Evolutionary conservation across 2,113 vertebrate genomes (phyloP).

Genomic region (Tupaia chinensis): DNA sequence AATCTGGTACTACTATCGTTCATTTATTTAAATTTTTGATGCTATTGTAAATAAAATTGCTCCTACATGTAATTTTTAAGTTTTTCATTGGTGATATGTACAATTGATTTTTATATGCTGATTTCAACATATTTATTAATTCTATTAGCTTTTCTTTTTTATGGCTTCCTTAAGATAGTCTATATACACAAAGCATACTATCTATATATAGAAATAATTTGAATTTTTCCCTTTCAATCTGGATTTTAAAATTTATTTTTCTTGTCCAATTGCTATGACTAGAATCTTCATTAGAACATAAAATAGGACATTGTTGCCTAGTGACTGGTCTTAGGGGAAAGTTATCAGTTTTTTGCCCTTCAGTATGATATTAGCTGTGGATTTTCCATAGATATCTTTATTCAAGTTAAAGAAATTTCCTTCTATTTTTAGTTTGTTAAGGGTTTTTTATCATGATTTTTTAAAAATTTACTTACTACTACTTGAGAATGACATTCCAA

Average conservation of each 20-base stretch:
- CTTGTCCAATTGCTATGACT: background rate
- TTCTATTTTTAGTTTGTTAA: background rate
- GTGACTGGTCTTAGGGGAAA: background rate
- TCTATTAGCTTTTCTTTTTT: background rate
- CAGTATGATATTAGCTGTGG: background rate
- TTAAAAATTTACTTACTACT: background rate
- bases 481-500: background rate
- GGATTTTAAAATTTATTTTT: background rate
- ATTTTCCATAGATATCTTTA: too few species aligned
- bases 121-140: background rate
- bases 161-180: background rate
- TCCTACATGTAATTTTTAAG: background rate
- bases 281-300: background rate
- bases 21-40: background rate
- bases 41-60: background rate
- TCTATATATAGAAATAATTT: background rate
- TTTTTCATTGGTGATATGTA: background rate
- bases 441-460: background rate
- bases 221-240: background rate
- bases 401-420: too few species aligned
- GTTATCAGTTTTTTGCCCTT: background rate
- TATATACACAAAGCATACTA: background rate
- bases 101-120: background rate
- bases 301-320: background rate
- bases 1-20: background rate